These are phyloP conservation scores for Harpalus rubripes DNA, from an alignment of 2,888 invertebrate species.

Conservation along the genomic window DNA sequence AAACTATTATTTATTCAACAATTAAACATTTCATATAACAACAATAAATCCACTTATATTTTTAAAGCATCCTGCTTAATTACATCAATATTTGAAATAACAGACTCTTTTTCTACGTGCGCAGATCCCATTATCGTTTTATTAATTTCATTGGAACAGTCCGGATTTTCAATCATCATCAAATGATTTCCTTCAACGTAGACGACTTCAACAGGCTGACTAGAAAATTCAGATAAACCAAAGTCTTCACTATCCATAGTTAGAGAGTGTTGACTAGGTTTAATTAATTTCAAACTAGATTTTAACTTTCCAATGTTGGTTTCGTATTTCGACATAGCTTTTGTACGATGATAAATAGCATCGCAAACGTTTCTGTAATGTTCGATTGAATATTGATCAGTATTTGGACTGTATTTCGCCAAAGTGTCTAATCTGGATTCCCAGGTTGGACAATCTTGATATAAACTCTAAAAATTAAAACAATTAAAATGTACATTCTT, in stretches of 20 bases:
- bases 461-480: conserved; percentile 71
- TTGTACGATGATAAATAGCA: conserved; percentile 79
- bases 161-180: conserved; percentile 84
- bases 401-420: conserved; percentile 76
- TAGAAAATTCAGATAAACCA: conserved; percentile 81
- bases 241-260: conserved; percentile 83
- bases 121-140: conserved; percentile 71
- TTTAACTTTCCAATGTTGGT: conserved; percentile 76
- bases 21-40: conserved; percentile 7
- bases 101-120: not conserved
- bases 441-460: conserved; percentile 79
- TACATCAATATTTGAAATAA: conserved; percentile 28
- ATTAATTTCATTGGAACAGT: conserved; percentile 82
- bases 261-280: conserved; percentile 81
- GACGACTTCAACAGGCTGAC: conserved; percentile 80
- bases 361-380: conserved; percentile 76
- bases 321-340: conserved; percentile 78
- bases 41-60: conserved; percentile 31
- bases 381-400: conserved; percentile 70
- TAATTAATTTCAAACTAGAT: conserved; percentile 81
- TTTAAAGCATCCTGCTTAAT: conserved; percentile 28
- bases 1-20: conserved; percentile 9
- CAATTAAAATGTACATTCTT: no score
- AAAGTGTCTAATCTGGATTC: conserved; percentile 81
- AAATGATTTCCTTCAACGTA: conserved; percentile 87